These are phyloP conservation scores for Pyralis farinalis DNA, from an alignment of 2,888 invertebrate genomes.

Conservation along the genomic window DNA sequence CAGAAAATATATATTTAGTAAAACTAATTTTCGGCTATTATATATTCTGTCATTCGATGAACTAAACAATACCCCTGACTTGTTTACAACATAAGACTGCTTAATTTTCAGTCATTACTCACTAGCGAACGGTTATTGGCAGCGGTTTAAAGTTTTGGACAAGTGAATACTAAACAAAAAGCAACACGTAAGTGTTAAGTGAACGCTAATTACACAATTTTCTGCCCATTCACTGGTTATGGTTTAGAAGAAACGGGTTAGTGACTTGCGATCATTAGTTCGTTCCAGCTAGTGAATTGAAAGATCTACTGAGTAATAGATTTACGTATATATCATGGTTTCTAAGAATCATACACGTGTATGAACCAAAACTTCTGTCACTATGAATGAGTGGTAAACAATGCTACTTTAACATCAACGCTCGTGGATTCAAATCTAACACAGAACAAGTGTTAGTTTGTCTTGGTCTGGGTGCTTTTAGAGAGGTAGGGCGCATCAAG, in stretches of 20 bases:
- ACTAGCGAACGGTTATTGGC: not conserved
- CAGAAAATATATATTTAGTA: no score
- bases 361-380: no score
- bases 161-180: constrained; percentile 1
- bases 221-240: constrained; percentile 5
- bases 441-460: no score
- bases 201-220: constrained; percentile 1
- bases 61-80: not conserved
- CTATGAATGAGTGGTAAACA: no score
- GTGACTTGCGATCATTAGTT: constrained; percentile 5
- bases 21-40: no score
- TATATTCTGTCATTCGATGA: not conserved
- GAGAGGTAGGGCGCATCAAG: no score
- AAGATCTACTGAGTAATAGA: no score
- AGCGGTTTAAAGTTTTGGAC: not conserved
- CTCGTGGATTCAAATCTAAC: no score
- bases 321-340: no score
- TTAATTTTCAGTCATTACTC: not conserved
- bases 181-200: not conserved
- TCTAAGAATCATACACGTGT: no score
- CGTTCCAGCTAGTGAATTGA: not conserved
- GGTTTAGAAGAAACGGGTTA: constrained; percentile 1
- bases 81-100: not conserved
- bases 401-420: no score
- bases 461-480: no score